Base-by-base conservation (phyloP, 1,140 invertebrate species). In the Drosophila hydei region DNA sequence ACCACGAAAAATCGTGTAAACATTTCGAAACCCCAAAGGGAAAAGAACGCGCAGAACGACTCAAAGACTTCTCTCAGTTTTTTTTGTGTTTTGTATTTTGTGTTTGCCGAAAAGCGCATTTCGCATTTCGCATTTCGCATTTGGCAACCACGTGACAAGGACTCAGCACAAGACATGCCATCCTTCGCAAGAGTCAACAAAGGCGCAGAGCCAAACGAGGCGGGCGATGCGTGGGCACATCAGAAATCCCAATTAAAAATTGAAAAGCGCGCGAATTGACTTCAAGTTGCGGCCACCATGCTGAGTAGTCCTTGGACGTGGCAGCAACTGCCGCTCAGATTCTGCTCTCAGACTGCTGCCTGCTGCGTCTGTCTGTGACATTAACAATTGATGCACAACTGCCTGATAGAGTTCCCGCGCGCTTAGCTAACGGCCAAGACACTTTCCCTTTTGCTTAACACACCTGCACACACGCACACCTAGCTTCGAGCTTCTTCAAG, bases 171-270 rank as follows among this genome's bases (percentile, higher is more conserved):
- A 71, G 67, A 77, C 61, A 71, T 70, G 69, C 55, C 40, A 48
- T 50, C 64, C 60, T 30, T 9, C 58, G 64, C 18, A 23, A 42
- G 59, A 84, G 73, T 69, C 79, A 72, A 73, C 70, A 65, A 16
- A 25, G 25, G 38, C 36, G 33, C 12, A 36, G 42, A 11, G 30
- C 14, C 43, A 38, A n/a, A n/a, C n/a, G n/a, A n/a, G n/a, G n/a
- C n/a, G n/a, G n/a, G n/a, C n/a, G n/a, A 38, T 64, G 62, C 5
- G 42, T 12, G 51, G 16, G 16, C 58, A n/a, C 58, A 48, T 23
- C 64, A 73, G 58, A 73, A 88, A 88, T 87, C 83, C 83, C 83
- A 87, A 87, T 87, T 87, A 87, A 87, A 83, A 87, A 87, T 87
- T 78, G 73, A 87, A 88, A 88, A 79, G 83, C 77, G 83, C 62